Evolutionary conservation across 2,113 vertebrate species (phyloP).

Genomic region (Argyrosomus japonicus): DNA sequence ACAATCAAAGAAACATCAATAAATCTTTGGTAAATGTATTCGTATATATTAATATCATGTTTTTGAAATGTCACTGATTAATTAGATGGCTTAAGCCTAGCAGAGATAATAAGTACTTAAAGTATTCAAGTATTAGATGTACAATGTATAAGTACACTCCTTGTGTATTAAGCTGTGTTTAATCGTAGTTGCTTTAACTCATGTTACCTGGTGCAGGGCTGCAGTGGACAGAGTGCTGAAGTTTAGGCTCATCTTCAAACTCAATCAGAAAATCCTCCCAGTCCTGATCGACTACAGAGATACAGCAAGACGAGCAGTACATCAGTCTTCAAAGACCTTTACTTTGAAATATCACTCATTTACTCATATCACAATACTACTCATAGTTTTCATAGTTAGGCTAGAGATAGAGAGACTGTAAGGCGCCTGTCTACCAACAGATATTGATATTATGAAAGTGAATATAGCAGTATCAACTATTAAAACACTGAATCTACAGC

Average conservation of each 20-base stretch:
- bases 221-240: constrained; percentile 90
- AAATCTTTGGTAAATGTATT: background rate
- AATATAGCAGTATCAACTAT: no score
- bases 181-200: background rate
- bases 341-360: background rate
- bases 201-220: constrained; percentile 91
- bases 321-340: background rate
- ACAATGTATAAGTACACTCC: no score
- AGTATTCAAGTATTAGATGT: no score
- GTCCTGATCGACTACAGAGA: constrained; percentile 84
- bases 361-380: no score
- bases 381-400: no score
- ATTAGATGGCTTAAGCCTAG: no score
- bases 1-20: background rate
- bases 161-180: background rate
- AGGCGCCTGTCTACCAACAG: no score
- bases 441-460: no score
- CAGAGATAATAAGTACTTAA: no score
- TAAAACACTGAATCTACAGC: no score
- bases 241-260: constrained; percentile 91
- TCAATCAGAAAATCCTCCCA: constrained; percentile 91
- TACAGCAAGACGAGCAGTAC: background rate
- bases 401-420: no score
- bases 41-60: background rate
- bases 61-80: background rate